Evolutionary conservation across 2,888 invertebrate genomes (phyloP).

Genomic region (Melangyna quadrimaculata): DNA sequence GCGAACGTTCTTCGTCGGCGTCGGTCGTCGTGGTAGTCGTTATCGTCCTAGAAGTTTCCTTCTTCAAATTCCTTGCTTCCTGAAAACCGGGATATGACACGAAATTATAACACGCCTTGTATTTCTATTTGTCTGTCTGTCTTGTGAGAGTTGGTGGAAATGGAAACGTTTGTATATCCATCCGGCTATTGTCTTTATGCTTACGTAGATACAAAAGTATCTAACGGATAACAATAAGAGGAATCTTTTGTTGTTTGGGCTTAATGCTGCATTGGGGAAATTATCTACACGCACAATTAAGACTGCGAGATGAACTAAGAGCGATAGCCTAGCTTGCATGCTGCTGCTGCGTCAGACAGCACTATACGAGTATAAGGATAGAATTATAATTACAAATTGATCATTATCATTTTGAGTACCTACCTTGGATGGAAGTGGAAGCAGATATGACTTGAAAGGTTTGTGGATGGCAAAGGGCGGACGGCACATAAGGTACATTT

Average conservation of each 20-base stretch:
- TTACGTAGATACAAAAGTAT: slow-evolving; percentile 7
- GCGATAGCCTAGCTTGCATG: slow-evolving; percentile 32
- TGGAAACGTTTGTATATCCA: background rate
- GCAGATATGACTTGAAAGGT: background rate
- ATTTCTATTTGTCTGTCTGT: slow-evolving; percentile 31
- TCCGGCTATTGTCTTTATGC: slow-evolving; percentile 46
- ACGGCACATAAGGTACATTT: background rate
- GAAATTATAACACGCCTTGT: slow-evolving; percentile 56
- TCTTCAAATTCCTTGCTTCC: slow-evolving; percentile 11
- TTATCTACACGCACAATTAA: slow-evolving; percentile 69
- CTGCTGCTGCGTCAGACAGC: slow-evolving; percentile 9
- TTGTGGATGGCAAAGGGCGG: background rate
- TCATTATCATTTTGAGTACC: slow-evolving; percentile 42
- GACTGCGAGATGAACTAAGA: slow-evolving; percentile 7
- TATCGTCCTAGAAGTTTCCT: slow-evolving; percentile 11
- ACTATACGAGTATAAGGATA: background rate
- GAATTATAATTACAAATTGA: slow-evolving; percentile 69
- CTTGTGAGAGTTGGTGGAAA: background rate
- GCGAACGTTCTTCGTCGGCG: background rate
- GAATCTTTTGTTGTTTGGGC: slow-evolving; percentile 55
- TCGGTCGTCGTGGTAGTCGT: background rate
- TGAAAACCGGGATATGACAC: slow-evolving; percentile 52
- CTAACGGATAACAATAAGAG: slow-evolving; percentile 35
- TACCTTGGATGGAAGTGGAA: background rate
- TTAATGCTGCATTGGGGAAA: slow-evolving; percentile 68